Evolutionary conservation across 2,797 vertebrate genomes (phyloP).

Genomic region (Ficedula albicollis): DNA sequence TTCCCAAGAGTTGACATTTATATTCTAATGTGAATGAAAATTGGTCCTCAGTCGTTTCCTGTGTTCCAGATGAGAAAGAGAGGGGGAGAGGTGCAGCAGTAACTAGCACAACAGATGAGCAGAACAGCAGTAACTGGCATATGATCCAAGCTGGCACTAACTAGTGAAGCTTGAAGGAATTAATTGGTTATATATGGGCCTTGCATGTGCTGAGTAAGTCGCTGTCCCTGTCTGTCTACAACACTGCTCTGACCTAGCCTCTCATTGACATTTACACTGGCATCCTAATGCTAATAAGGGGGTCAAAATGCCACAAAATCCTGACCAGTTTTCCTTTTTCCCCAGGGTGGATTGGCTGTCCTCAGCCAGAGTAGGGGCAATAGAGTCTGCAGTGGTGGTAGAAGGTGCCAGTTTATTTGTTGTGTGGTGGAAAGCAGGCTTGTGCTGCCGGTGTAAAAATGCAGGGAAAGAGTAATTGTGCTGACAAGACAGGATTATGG

Average conservation of each 20-base stretch:
- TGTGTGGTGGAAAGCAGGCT: neutral
- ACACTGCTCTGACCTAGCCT: neutral
- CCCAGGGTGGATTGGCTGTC: neutral
- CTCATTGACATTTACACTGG: neutral
- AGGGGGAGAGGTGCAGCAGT: neutral
- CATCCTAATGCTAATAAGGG: neutral
- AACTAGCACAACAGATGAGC: neutral
- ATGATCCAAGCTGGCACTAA: neutral
- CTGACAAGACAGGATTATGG: neutral
- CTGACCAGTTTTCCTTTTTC: neutral
- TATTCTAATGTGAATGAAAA: neutral
- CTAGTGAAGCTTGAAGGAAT: neutral
- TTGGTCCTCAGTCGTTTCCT: neutral
- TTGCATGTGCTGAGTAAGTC: slow-evolving; percentile 46
- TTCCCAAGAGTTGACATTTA: neutral
- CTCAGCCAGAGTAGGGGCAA: neutral
- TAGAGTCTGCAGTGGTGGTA: neutral
- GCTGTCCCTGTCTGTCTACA: neutral
- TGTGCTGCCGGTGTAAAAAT: neutral
- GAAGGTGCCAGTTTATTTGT: neutral
- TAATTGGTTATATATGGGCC: slow-evolving; percentile 2
- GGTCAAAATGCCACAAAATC: neutral
- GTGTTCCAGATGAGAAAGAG: neutral
- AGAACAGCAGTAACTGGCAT: neutral
- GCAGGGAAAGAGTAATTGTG: neutral